These are phyloP conservation scores for Araneus ventricosus DNA, from an alignment of 1,140 invertebrate genomes.

Conservation along the genomic window DNA sequence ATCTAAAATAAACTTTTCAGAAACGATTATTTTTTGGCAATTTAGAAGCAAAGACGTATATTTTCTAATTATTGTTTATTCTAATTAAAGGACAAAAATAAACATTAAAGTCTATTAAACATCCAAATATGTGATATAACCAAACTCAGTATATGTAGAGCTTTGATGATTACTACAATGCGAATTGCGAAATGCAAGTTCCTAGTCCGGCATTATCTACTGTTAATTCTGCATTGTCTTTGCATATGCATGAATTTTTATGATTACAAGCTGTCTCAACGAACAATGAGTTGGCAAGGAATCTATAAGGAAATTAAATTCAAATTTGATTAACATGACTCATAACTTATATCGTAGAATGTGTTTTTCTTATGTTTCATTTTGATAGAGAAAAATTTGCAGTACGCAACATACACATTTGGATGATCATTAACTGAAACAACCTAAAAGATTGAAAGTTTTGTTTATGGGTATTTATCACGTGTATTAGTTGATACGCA, in stretches of 20 bases:
- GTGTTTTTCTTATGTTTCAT: conserved; percentile 21
- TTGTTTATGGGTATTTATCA: neutral
- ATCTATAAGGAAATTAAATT: conserved; percentile 58
- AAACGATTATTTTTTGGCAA: too few relatives aligned
- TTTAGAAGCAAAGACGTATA: too few relatives aligned
- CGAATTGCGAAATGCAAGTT: conserved; percentile 5
- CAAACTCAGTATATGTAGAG: neutral
- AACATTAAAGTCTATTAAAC: neutral
- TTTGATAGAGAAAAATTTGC: neutral
- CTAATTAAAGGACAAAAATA: neutral
- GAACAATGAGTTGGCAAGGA: conserved; percentile 51
- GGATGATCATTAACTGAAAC: neutral
- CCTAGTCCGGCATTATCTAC: conserved; percentile 4
- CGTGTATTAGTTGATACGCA: neutral
- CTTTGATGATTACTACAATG: conserved; percentile 22
- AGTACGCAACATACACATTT: neutral
- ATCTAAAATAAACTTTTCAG: too few relatives aligned
- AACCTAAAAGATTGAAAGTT: neutral
- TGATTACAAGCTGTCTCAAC: neutral
- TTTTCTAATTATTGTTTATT: neutral
- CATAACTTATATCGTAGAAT: conserved; percentile 46
- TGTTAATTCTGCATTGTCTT: conserved; percentile 50
- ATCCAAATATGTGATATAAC: neutral
- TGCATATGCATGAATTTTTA: conserved; percentile 65
- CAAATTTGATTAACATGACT: conserved; percentile 55